Conservation (phyloP, 1,140 invertebrate genomes). For the Conus ventricosus region DNA sequence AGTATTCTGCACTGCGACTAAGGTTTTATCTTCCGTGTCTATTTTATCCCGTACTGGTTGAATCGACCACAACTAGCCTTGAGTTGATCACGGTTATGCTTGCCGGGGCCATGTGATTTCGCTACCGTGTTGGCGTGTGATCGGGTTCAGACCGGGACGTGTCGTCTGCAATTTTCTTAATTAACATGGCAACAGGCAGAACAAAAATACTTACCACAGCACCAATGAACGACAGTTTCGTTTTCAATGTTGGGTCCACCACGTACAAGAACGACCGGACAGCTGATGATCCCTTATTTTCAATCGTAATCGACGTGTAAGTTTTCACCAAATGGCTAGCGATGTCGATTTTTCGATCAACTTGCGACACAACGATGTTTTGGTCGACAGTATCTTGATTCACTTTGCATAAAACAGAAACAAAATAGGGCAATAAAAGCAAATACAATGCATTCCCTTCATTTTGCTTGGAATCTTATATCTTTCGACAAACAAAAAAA, state of each 20-base stretch:
- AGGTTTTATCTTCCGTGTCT: no score
- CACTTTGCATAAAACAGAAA: conserved; percentile 54
- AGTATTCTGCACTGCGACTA: no score
- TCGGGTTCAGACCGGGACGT: no score
- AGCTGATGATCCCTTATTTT: conserved; percentile 85
- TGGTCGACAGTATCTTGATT: conserved; percentile 63
- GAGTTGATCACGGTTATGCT: no score
- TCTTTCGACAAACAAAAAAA: not conserved
- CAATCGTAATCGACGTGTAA: conserved; percentile 84
- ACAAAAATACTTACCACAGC: conserved; percentile 75
- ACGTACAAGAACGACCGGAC: conserved; percentile 84
- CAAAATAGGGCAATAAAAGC: conserved; percentile 37
- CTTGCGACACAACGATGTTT: conserved; percentile 83
- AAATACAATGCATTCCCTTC: conserved; percentile 32
- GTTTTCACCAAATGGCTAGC: conserved; percentile 92
- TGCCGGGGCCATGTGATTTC: no score
- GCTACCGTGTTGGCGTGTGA: no score
- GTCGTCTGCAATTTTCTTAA: no score
- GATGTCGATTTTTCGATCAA: conserved; percentile 90
- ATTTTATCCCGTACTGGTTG: no score
- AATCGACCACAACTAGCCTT: no score
- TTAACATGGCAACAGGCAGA: no score
- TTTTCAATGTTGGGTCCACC: conserved; percentile 80
- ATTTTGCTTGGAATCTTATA: conserved; percentile 28
- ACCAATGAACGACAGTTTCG: conserved; percentile 84